These are phyloP conservation scores for Spilogale gracilis DNA, from an alignment of 2,113 vertebrate species.

Conservation along the genomic window DNA sequence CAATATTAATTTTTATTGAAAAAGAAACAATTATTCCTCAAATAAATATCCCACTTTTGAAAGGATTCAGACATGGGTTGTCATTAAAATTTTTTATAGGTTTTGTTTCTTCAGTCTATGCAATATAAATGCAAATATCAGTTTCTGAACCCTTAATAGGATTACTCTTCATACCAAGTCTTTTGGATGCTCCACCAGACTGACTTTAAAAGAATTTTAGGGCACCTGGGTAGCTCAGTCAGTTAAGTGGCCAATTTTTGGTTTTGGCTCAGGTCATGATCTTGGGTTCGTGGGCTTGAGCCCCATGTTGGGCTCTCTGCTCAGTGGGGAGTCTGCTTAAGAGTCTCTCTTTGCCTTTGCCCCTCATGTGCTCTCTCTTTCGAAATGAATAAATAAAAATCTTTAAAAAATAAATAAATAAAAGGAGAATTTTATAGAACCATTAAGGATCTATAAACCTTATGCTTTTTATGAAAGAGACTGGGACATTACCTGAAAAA, in stretches of 20 bases:
- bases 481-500: constrained; percentile 28
- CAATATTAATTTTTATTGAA: constrained; percentile 51
- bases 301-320: too few relatives aligned
- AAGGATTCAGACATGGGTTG: constrained; percentile 13
- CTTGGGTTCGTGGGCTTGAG: background rate
- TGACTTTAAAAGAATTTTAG: background rate
- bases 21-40: constrained; percentile 52
- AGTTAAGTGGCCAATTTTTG: background rate
- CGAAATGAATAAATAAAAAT: too few relatives aligned
- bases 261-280: background rate
- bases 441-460: background rate
- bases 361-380: too few relatives aligned
- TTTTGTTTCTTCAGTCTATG: constrained; percentile 28
- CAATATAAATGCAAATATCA: background rate
- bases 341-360: too few relatives aligned
- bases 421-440: constrained; percentile 14
- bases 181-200: background rate
- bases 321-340: background rate
- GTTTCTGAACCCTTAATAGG: background rate
- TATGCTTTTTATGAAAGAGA: background rate
- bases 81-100: background rate
- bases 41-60: background rate
- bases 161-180: background rate
- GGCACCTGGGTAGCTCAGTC: background rate
- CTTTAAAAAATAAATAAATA: background rate